Percentiles rank a stretch among this genome's conserved stretches.
Conservation (phyloP, 2,113 vertebrate genomes). For the Typhlomys cinereus region DNA sequence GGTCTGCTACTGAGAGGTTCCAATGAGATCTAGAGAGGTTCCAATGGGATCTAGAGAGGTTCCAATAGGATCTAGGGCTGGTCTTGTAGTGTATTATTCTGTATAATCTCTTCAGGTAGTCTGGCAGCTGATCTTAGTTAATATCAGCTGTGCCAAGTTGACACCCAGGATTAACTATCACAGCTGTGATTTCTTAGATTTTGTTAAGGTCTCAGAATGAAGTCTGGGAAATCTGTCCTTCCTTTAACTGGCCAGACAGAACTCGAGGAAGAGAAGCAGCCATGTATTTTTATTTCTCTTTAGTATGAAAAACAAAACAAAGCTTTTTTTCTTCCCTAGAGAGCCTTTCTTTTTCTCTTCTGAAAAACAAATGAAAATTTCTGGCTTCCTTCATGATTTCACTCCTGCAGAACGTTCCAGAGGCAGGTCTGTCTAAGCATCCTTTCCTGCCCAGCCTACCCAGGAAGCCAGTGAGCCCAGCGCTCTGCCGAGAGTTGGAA, state of each 20-base stretch:
- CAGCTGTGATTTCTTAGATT: background rate
- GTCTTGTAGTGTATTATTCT: too few relatives aligned
- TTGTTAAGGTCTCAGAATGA: too few relatives aligned
- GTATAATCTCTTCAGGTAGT: too few relatives aligned
- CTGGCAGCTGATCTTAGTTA: too few relatives aligned
- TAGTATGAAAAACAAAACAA: too few relatives aligned
- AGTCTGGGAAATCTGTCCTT: background rate
- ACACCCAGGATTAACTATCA: too few relatives aligned
- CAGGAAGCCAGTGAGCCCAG: background rate
- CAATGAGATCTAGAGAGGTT: background rate
- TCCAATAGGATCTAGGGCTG: too few relatives aligned
- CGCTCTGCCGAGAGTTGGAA: background rate
- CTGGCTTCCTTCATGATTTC: conserved; percentile 49
- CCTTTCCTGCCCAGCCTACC: background rate
- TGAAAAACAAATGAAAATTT: conserved; percentile 63
- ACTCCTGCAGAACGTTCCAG: background rate
- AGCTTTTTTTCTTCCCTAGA: conserved; percentile 21
- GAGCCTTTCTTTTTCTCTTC: conserved; percentile 45
- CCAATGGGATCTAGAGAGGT: background rate
- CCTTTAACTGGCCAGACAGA: background rate
- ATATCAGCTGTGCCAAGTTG: too few relatives aligned
- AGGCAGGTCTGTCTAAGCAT: background rate
- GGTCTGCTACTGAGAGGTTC: too few relatives aligned
- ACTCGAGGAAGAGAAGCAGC: background rate
- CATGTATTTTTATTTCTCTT: conserved; percentile 19